Base-by-base conservation (phyloP, 2,888 invertebrate species). In the Drosophila peninsularis region DNA sequence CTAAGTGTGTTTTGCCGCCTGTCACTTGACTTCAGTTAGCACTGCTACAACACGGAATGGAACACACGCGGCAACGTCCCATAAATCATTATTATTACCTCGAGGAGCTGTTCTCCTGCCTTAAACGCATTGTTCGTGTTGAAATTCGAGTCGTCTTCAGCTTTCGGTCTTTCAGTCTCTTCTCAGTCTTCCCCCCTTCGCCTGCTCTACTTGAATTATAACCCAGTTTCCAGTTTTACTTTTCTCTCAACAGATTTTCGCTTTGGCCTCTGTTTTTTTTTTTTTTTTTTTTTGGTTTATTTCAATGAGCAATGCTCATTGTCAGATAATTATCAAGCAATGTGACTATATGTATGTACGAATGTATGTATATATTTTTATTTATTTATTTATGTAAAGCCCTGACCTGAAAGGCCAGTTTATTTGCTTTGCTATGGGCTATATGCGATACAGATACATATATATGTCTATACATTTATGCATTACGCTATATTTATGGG, bases 291-390 rank as follows among this genome's bases (percentile, higher is more conserved):
- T 64, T 49, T 50, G 49, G 50, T 50, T 60, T 55, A 49, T 64
- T 71, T 67, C 75, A 78, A 68, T 75, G 75, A 66, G 62, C 62
- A 41, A 19, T 56, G 72, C 86, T 85, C 84, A 87, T 82, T 86
- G 88, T 79, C 80, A 77, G 88, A 85, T 83, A 88, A 85, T 88
- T 83, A 88, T 82, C 75, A 82, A 85, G 37, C 69, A 77, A 69
- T 71, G 65, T 58, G 62, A 77, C 60, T 68, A 62, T 64, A 17
- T 47, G 3, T 44, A 44, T 14, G 4, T 44, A 44, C n/a, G 13
- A 5, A 10, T 44, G 24, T 24, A 4, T 44, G n/a, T 44, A 24
- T 44, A 13, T 42, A 42, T 21, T 11, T 27, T 6, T 30, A 30
- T 47, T 27, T 30, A 30, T 62, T 60, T 50, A 53, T 62, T 67